Conservation (phyloP, 92 coral and sea anemone species). For the Umimayanthus kanabou region DNA sequence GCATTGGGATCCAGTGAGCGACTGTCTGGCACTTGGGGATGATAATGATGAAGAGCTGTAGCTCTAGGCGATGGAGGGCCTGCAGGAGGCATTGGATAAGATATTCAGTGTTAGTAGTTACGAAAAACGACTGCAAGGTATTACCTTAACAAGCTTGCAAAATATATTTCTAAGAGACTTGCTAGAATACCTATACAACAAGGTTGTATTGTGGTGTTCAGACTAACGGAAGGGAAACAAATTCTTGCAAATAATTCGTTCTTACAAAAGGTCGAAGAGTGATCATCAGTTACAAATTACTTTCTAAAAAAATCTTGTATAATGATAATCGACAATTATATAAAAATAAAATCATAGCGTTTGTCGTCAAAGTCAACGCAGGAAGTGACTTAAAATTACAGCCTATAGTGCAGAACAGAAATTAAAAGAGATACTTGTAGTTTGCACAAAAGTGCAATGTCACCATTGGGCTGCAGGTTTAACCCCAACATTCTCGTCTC, state of each 20-base stretch:
- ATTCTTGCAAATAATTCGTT: not conserved
- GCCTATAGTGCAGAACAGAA: not conserved
- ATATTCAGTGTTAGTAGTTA: not conserved
- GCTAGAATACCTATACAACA: not conserved
- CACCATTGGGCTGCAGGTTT: too few relatives aligned
- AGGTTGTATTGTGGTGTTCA: not conserved
- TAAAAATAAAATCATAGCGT: not conserved
- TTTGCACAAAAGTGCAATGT: not conserved
- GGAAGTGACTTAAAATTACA: not conserved
- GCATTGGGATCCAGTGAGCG: constrained; percentile 68
- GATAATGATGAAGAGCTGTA: constrained; percentile 94
- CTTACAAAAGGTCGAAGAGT: not conserved
- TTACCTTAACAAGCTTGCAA: not conserved
- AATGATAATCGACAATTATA: too few relatives aligned
- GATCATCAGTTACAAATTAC: not conserved
- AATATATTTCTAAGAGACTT: not conserved
- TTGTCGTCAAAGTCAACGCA: not conserved
- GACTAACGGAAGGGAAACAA: not conserved
- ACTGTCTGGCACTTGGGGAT: constrained; percentile 75
- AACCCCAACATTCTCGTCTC: too few relatives aligned
- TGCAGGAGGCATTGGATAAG: constrained; percentile 24
- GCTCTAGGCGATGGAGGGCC: constrained; percentile 99
- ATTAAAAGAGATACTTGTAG: too few relatives aligned
- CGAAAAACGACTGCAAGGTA: not conserved
- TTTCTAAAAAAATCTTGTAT: too few relatives aligned